Base-by-base conservation (phyloP, 1,140 invertebrate species). In the Conus betulinus region DNA sequence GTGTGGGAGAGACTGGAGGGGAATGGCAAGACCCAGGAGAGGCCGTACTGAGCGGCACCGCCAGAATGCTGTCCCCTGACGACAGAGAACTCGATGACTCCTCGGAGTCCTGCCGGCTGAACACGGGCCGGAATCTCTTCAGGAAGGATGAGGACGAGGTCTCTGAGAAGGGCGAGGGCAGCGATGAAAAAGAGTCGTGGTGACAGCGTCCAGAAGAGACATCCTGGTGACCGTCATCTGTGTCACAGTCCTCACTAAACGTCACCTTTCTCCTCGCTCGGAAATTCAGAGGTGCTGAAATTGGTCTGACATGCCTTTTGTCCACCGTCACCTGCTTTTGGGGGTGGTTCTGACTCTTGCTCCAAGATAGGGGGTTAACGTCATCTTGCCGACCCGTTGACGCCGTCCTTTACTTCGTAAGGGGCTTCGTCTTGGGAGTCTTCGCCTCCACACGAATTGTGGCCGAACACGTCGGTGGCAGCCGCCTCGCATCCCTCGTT, bases 221-320 rank as follows among this genome's bases (percentile, higher is more conserved):
- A 23, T n/a, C 23, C 67, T 20, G 17, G 15, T 71, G 67, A 71
- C 67, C 67, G 0, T 71, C 17, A 1, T 71, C 67, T 1, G 11
- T n/a, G 23, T 71, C 11, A 63, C 60, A 13, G 7, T 53, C 51
- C 8, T 81, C 79, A 53, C 27, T 51, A 17, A 81, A 81, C 51
- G 51, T 53, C 51, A 81, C 79, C 51, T 81, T 81, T 53, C 79
- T 81, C 20, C 79, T 81, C 39, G 79, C 79, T 81, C 51, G 6
- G 79, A 81, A 51, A 25, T 52, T 81, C 79, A 81, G 23, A 23
- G 79, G 79, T 20, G n/a, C 15, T 4, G 53, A 25, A 5, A 13
- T 7, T 17, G 39, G 79, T 53, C 79, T 55, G 11, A 51, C 67
- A 7, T 7, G 25, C 76, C 39, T 51, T 13, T 11, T 13, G 39